These are phyloP conservation scores for Pardosa pseudoannulata DNA, from an alignment of 2,888 invertebrate genomes.

Conservation along the genomic window DNA sequence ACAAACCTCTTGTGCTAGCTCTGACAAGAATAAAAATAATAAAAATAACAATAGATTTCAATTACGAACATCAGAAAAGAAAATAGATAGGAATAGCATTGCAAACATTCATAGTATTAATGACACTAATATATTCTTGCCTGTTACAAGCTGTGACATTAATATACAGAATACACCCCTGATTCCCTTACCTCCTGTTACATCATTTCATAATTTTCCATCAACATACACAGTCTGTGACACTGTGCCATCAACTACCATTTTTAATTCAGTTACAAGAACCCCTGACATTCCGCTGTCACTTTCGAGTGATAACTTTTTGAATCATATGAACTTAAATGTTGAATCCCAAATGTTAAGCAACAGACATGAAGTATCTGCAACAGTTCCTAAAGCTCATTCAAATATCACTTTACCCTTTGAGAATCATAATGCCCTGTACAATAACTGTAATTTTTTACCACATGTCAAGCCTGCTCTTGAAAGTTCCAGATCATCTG, in stretches of 20 bases:
- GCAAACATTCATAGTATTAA: constrained; percentile 37
- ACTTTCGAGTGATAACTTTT: constrained; percentile 52
- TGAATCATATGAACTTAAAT: constrained; percentile 58
- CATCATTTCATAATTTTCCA: constrained; percentile 65
- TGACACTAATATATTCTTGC: constrained; percentile 62
- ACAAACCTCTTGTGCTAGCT: constrained; percentile 58
- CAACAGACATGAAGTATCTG: constrained; percentile 56
- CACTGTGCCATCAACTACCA: constrained; percentile 51
- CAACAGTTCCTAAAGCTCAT: constrained; percentile 61
- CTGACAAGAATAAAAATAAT: constrained; percentile 53
- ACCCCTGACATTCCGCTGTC: constrained; percentile 54
- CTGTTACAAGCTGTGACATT: constrained; percentile 56
- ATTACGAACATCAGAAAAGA: constrained; percentile 38
- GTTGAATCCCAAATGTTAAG: constrained; percentile 55
- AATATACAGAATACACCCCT: constrained; percentile 63
- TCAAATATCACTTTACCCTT: constrained; percentile 56
- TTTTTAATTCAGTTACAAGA: constrained; percentile 47
- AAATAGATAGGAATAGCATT: constrained; percentile 33
- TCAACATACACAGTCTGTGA: constrained; percentile 59
- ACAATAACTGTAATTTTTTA: constrained; percentile 63
- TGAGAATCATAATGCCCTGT: constrained; percentile 55
- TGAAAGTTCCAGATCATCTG: constrained; percentile 51
- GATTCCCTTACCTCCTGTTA: constrained; percentile 64
- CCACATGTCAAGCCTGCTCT: constrained; percentile 55
- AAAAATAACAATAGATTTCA: constrained; percentile 45